Conservation (phyloP, 2,888 invertebrate species). For the Calliopum simillimum region DNA sequence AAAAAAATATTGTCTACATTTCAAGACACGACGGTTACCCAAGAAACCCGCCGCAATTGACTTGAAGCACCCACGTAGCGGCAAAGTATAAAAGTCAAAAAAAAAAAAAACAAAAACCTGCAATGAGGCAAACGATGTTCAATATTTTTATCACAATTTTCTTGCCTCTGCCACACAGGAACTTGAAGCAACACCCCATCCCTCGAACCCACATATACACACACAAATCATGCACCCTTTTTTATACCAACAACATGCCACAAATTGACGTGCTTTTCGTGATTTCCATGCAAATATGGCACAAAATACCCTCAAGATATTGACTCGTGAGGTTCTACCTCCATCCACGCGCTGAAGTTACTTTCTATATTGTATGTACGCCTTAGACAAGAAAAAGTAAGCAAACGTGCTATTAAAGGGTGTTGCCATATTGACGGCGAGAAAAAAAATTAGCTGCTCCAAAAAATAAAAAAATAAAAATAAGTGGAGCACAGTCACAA, state of each 20-base stretch:
- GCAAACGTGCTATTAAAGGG: not conserved
- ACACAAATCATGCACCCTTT: not conserved
- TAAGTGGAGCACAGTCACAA: not conserved
- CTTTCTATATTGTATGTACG: too few species aligned
- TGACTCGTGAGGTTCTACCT: slow-evolving; percentile 10
- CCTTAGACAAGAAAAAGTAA: not conserved
- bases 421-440: slow-evolving; percentile 22
- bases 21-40: slow-evolving; percentile 1
- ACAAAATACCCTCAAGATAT: slow-evolving; percentile 58
- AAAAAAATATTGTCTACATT: too few species aligned
- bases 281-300: slow-evolving; percentile 64
- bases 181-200: too few species aligned
- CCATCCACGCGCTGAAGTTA: too few species aligned
- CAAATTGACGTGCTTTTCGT: slow-evolving; percentile 61
- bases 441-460: slow-evolving; percentile 4
- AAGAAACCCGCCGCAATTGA: slow-evolving; percentile 4
- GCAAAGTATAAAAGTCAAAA: too few species aligned
- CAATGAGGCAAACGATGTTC: too few species aligned
- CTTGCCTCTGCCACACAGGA: too few species aligned
- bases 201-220: too few species aligned
- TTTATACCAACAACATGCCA: slow-evolving; percentile 45
- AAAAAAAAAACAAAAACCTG: too few species aligned
- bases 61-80: not conserved
- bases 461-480: slow-evolving; percentile 6
- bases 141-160: too few species aligned